These are phyloP conservation scores for Eulithis testata DNA, from an alignment of 2,888 invertebrate species.

Conservation along the genomic window DNA sequence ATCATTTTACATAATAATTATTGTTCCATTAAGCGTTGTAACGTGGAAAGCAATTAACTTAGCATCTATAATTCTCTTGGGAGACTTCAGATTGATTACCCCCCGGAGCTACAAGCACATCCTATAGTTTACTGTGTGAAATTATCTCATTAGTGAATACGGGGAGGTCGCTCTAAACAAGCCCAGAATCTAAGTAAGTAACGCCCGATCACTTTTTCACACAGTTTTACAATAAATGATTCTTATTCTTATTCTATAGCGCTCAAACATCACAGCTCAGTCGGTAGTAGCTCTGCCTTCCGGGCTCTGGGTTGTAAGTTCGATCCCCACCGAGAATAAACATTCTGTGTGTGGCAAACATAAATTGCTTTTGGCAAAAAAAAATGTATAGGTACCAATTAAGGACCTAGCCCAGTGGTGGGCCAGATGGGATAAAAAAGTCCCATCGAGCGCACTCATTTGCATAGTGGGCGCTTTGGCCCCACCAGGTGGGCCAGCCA, in stretches of 20 bases:
- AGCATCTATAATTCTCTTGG: conserved; percentile 20
- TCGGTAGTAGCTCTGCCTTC: conserved; percentile 1
- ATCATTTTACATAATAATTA: conserved; percentile 10
- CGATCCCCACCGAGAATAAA: conserved; percentile 1
- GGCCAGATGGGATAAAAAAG: too few relatives aligned
- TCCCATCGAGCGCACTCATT: too few relatives aligned
- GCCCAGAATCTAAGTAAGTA: not conserved
- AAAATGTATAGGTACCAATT: too few relatives aligned
- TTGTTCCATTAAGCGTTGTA: conserved; percentile 21
- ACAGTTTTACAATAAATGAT: too few relatives aligned
- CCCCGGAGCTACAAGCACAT: conserved; percentile 2
- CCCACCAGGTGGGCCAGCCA: too few relatives aligned
- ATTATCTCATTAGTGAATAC: conserved; percentile 20
- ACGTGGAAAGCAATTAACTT: conserved; percentile 30
- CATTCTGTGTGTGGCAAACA: too few relatives aligned
- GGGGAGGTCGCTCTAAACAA: not conserved
- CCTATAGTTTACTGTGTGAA: conserved; percentile 16
- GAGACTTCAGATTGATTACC: conserved; percentile 31
- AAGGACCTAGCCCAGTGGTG: too few relatives aligned
- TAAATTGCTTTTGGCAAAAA: too few relatives aligned
- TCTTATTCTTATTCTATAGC: too few relatives aligned
- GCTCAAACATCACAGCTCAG: too few relatives aligned
- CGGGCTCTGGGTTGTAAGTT: conserved; percentile 1
- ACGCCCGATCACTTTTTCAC: too few relatives aligned
- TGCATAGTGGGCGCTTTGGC: too few relatives aligned